Conservation (phyloP, 2,888 invertebrate species). For the Carabus problematicus region DNA sequence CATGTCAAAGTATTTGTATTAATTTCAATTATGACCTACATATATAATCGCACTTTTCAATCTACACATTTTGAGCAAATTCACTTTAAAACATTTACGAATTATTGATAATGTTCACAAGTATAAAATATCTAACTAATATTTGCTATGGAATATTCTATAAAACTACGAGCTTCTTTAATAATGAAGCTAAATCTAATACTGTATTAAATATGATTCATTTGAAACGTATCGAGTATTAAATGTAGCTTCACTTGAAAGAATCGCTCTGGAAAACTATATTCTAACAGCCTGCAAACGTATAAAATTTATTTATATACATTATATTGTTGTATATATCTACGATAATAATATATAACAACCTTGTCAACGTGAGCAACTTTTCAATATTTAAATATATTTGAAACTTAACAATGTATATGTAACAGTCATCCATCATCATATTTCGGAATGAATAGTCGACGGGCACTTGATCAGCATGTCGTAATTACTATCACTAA, state of each 20-base stretch:
- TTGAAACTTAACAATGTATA: conserved; percentile 34
- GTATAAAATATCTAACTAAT: conserved; percentile 37
- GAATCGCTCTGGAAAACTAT: conserved; percentile 4
- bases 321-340: conserved; percentile 14
- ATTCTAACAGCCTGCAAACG: conserved; percentile 34
- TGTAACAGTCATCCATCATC: conserved; percentile 33
- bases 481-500: neutral
- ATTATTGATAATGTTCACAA: conserved; percentile 13
- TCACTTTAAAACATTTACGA: conserved; percentile 12
- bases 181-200: no score
- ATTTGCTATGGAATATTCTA: conserved; percentile 32
- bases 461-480: conserved; percentile 34
- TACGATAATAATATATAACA: conserved; percentile 33
- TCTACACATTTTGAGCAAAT: conserved; percentile 26
- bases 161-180: neutral
- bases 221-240: neutral
- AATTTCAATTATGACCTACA: no score
- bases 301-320: conserved; percentile 39
- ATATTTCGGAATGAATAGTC: conserved; percentile 38
- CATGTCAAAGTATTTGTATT: neutral
- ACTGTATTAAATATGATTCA: no score
- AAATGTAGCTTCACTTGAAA: neutral
- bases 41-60: no score
- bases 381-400: conserved; percentile 35
- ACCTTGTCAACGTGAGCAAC: conserved; percentile 40